phyloP scores from a whole-genome alignment of 2,888 invertebrate genomes.

The Tenthredo distinguenda region DNA sequence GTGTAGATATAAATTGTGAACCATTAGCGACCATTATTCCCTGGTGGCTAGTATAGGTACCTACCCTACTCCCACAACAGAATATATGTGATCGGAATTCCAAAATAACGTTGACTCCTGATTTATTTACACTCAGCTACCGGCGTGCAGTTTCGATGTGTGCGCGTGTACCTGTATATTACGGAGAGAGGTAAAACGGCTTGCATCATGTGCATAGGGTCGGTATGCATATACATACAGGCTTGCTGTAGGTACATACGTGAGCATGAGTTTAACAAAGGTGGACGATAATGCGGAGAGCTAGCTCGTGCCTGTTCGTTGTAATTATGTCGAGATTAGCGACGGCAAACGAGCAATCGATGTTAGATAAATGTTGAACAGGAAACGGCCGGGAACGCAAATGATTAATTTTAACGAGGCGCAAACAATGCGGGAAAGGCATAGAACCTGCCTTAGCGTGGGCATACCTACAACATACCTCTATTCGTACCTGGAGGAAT shows the following conservation, averaged over 20 bases:
- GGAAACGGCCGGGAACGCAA: slow-evolving; percentile 36
- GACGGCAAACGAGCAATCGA: slow-evolving; percentile 44
- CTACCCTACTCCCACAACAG: background rate
- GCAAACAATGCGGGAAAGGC: slow-evolving; percentile 45
- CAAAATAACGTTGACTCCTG: slow-evolving; percentile 41
- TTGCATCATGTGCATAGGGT: slow-evolving; percentile 3
- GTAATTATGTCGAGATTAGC: slow-evolving; percentile 42
- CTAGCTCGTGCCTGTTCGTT: slow-evolving; percentile 21
- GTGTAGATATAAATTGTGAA: slow-evolving; percentile 7
- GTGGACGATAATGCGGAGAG: slow-evolving; percentile 13
- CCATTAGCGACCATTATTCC: slow-evolving; percentile 44
- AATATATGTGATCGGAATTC: slow-evolving; percentile 15
- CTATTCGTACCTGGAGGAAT: background rate
- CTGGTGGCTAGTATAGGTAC: slow-evolving; percentile 25
- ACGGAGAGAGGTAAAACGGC: background rate
- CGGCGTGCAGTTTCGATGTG: background rate
- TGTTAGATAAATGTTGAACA: slow-evolving; percentile 47
- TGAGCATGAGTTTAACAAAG: slow-evolving; percentile 22
- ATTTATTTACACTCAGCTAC: slow-evolving; percentile 36
- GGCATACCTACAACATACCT: background rate
- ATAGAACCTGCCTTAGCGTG: slow-evolving; percentile 7
- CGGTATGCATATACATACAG: background rate
- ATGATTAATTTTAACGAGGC: slow-evolving; percentile 49
- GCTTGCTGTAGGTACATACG: background rate
- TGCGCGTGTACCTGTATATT: background rate